Conservation (phyloP, 2,113 vertebrate genomes). For the Scolopax mira region DNA sequence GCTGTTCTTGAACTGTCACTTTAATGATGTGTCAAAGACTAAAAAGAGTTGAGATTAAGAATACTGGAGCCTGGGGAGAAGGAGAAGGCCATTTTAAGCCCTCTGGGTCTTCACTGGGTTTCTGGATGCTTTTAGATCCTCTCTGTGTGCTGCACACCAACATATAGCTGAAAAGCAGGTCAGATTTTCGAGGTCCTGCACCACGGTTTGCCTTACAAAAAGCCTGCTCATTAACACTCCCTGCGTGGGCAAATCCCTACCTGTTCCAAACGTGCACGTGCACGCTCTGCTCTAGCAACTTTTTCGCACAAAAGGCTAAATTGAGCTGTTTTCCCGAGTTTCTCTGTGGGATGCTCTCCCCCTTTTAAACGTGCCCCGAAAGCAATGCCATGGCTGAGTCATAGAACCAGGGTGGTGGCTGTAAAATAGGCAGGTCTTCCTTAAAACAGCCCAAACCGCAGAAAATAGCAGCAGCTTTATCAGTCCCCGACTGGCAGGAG, state of each 20-base stretch:
- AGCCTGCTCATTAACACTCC: not conserved
- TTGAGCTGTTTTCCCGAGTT: not conserved
- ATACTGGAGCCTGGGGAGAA: constrained; percentile 63
- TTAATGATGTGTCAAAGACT: constrained; percentile 68
- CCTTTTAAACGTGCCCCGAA: accelerated
- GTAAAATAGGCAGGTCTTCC: not conserved
- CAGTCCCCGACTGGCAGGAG: not conserved
- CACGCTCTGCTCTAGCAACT: constrained; percentile 7
- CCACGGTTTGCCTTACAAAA: not conserved
- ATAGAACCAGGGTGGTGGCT: not conserved
- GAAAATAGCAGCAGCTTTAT: not conserved
- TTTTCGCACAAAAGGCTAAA: not conserved
- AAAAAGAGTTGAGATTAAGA: constrained; percentile 60
- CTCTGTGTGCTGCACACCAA: not conserved
- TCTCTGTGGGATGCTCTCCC: not conserved
- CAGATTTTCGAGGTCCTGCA: not conserved
- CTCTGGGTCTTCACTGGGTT: constrained; percentile 35
- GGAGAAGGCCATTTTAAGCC: constrained; percentile 53
- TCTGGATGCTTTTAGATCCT: constrained; percentile 49
- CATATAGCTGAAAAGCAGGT: not conserved
- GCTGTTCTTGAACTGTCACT: constrained; percentile 66
- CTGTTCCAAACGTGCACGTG: constrained; percentile 2
- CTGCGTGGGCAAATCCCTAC: not conserved
- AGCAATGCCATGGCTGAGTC: not conserved
- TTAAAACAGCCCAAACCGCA: not conserved